Evolutionary conservation across 2,888 invertebrate genomes (phyloP).

Genomic region (Zeuzera pyrina): DNA sequence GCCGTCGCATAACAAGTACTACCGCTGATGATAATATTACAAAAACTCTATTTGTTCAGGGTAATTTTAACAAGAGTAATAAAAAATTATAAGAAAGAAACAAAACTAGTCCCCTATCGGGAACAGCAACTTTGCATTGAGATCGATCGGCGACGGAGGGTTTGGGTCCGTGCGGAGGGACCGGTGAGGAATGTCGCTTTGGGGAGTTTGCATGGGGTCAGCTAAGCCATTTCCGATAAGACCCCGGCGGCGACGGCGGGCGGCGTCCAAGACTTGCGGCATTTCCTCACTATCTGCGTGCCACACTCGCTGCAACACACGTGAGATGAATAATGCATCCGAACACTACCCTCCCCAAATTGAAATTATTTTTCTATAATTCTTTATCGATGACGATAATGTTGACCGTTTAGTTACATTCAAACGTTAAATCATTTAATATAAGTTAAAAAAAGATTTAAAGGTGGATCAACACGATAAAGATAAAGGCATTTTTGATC

Average conservation of each 20-base stretch:
- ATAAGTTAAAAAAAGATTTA: too few species aligned
- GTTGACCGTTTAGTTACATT: slow-evolving; percentile 2
- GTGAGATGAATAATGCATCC: slow-evolving; percentile 63
- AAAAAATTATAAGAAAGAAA: slow-evolving; percentile 54
- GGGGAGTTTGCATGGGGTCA: slow-evolving; percentile 69
- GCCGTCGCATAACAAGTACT: too few species aligned
- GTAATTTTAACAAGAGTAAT: too few species aligned
- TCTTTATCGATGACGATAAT: slow-evolving; percentile 35
- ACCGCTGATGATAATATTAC: too few species aligned
- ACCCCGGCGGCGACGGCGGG: slow-evolving; percentile 31
- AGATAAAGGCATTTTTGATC: too few species aligned
- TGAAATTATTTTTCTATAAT: slow-evolving; percentile 60
- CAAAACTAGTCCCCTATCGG: slow-evolving; percentile 42
- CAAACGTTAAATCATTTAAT: slow-evolving; percentile 9
- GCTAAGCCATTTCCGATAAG: slow-evolving; percentile 74
- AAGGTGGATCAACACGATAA: too few species aligned
- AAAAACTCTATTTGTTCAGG: too few species aligned
- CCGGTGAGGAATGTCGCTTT: slow-evolving; percentile 46
- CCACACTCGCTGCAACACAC: slow-evolving; percentile 57
- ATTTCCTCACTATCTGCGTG: slow-evolving; percentile 57
- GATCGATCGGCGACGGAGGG: slow-evolving; percentile 61
- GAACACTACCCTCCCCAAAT: slow-evolving; percentile 37
- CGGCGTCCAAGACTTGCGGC: too few species aligned
- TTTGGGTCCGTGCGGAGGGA: slow-evolving; percentile 6
- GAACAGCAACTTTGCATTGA: slow-evolving; percentile 62